Conservation (phyloP, 2,113 vertebrate genomes). For the Bubo bubo region DNA sequence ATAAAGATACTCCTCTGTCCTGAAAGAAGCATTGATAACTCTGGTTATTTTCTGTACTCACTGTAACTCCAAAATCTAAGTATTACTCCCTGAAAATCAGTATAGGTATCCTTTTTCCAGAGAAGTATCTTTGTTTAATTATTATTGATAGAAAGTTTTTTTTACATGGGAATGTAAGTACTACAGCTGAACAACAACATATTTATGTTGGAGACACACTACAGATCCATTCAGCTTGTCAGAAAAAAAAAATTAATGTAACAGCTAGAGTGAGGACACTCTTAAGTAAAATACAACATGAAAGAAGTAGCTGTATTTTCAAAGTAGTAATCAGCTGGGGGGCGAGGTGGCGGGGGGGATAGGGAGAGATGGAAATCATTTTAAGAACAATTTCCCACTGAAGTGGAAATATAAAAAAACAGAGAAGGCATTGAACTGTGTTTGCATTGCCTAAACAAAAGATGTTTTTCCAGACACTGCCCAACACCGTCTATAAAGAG, state of each 20-base stretch:
- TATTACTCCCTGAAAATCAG: neutral
- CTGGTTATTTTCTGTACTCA: neutral
- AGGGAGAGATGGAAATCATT: neutral
- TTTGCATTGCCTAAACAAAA: neutral
- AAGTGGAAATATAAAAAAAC: neutral
- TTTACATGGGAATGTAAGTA: neutral
- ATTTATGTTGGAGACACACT: neutral
- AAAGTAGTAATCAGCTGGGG: neutral
- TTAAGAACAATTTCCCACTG: neutral
- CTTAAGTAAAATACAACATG: neutral
- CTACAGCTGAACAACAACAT: neutral
- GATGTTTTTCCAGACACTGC: neutral
- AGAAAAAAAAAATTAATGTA: neutral
- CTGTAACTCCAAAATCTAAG: neutral
- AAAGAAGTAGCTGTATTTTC: neutral
- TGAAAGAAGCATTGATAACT: neutral
- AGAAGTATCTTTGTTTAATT: neutral
- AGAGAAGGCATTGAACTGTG: neutral
- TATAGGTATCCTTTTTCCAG: neutral
- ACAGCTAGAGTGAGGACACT: neutral
- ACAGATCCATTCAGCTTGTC: neutral
- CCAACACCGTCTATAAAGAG: neutral
- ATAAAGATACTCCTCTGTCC: neutral
- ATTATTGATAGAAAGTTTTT: neutral
- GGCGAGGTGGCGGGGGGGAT: fast-evolving